A percentile compares a stretch with the other conserved stretches of the same genome.
phyloP scores from a whole-genome alignment of 2,113 vertebrate species.

The Todiramphus chloris region DNA sequence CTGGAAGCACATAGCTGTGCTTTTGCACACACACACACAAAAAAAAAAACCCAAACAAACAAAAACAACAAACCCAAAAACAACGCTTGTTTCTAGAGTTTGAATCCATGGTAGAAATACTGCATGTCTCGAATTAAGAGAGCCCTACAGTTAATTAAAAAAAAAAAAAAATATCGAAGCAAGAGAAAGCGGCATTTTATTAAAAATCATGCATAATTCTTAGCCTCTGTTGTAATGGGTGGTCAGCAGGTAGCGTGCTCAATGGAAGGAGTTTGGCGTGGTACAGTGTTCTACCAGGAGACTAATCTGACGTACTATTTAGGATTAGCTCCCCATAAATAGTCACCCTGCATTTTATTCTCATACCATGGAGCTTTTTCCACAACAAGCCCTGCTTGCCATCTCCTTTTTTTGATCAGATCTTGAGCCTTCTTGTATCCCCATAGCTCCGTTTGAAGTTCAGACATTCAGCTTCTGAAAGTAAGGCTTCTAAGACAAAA shows the following conservation, averaged over 20 bases:
- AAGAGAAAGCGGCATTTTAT: not conserved
- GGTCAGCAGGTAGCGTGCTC: too few species aligned
- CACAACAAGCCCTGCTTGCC: not conserved
- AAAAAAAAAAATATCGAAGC: too few species aligned
- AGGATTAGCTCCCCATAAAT: not conserved
- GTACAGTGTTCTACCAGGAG: not conserved
- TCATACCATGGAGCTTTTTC: not conserved
- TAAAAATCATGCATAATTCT: not conserved
- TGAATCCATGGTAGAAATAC: not conserved
- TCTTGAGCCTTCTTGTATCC: not conserved
- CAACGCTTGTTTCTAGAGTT: not conserved
- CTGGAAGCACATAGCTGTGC: rapidly evolving
- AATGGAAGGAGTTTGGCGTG: rapidly evolving
- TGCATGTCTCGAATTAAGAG: too few species aligned
- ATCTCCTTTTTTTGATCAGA: rapidly evolving
- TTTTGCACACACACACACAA: not conserved
- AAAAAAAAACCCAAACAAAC: not conserved
- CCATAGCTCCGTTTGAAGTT: not conserved
- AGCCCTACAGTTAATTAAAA: not conserved
- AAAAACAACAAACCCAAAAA: too few species aligned
- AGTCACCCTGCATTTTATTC: not conserved
- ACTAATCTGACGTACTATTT: not conserved
- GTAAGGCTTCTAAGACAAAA: not conserved
- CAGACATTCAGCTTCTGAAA: not conserved
- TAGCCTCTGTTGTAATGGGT: not conserved